These are phyloP conservation scores for Macrochelys suwanniensis DNA, from an alignment of 2,797 vertebrate genomes.

Conservation along the genomic window DNA sequence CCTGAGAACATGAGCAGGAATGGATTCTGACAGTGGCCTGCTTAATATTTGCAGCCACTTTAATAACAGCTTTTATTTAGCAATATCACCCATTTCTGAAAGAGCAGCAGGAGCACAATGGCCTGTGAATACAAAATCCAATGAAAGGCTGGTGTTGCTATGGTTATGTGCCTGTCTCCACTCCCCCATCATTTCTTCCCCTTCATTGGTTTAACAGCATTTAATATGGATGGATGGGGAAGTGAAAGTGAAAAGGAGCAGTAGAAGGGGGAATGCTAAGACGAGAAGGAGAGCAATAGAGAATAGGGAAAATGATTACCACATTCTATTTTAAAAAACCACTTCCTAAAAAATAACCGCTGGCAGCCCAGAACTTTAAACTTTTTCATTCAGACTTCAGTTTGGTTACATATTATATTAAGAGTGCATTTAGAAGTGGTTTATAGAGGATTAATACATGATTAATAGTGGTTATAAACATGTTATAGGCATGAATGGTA, in stretches of 20 bases:
- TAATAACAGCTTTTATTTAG: not conserved
- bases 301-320: not conserved
- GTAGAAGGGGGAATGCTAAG: conserved; percentile 9
- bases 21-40: no score
- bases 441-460: conserved; percentile 23
- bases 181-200: not conserved
- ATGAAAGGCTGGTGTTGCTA: not conserved
- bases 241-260: conserved; percentile 1
- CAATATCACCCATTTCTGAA: not conserved
- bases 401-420: conserved; percentile 32
- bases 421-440: conserved; percentile 27
- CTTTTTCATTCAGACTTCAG: conserved; percentile 18
- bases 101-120: not conserved
- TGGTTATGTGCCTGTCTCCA: not conserved
- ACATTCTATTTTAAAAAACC: conserved; percentile 36
- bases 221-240: not conserved
- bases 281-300: conserved; percentile 10
- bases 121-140: not conserved
- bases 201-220: not conserved
- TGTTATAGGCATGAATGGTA: not conserved
- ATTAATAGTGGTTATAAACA: not conserved
- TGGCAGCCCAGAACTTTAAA: not conserved
- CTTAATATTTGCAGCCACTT: not conserved
- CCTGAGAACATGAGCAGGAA: no score
- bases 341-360: conserved; percentile 31